These are phyloP conservation scores for Tineola bisselliella DNA, from an alignment of 2,888 invertebrate species.

Conservation along the genomic window DNA sequence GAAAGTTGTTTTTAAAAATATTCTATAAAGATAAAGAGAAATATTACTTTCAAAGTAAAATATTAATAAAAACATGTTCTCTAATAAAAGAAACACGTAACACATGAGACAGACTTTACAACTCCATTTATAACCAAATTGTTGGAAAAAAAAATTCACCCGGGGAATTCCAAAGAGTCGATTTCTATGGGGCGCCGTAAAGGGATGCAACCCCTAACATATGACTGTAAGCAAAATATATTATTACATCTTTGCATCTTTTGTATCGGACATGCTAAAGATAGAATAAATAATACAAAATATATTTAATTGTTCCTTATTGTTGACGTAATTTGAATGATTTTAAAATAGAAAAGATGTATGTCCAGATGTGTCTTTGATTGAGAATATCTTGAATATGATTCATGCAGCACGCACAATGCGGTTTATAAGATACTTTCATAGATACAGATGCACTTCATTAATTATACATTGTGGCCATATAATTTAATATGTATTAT, in stretches of 20 bases:
- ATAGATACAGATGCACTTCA: too few species aligned
- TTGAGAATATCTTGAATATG: neutral
- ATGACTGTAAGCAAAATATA: slow-evolving; percentile 34
- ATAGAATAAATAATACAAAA: slow-evolving; percentile 36
- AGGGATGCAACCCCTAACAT: slow-evolving; percentile 7
- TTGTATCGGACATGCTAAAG: slow-evolving; percentile 30
- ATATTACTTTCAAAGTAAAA: too few species aligned
- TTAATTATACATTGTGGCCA: too few species aligned
- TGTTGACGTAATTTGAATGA: slow-evolving; percentile 48
- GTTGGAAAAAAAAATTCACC: slow-evolving; percentile 36
- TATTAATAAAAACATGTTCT: neutral
- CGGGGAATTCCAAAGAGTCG: slow-evolving; percentile 48
- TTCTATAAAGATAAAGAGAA: neutral
- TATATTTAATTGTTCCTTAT: slow-evolving; percentile 36
- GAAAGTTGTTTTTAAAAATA: neutral
- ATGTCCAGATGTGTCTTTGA: neutral
- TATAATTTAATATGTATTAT: too few species aligned
- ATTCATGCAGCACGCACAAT: too few species aligned
- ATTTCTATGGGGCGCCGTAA: neutral
- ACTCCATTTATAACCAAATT: slow-evolving; percentile 4
- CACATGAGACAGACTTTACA: neutral
- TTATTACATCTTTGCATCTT: slow-evolving; percentile 39
- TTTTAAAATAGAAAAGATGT: neutral
- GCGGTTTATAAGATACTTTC: too few species aligned
- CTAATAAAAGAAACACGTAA: neutral